Conservation (phyloP, 2,797 vertebrate genomes). For the Meda fulgida region DNA sequence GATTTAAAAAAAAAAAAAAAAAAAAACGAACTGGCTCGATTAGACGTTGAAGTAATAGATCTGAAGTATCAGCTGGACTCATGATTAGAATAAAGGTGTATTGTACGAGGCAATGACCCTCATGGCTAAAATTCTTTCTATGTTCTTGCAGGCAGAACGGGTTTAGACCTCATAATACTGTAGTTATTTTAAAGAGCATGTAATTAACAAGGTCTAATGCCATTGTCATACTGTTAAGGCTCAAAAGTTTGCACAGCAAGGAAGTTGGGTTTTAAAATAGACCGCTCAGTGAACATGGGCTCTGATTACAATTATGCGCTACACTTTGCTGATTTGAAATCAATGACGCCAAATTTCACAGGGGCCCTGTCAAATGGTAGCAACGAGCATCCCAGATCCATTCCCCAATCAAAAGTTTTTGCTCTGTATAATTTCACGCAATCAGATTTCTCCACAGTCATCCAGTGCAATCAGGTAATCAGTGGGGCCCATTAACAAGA, state of each 20-base stretch:
- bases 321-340: slow-evolving; percentile 86
- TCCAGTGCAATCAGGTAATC: slow-evolving; percentile 89
- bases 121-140: slow-evolving; percentile 43
- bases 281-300: slow-evolving; percentile 70
- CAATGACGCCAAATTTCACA: slow-evolving; percentile 84
- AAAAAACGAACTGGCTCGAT: slow-evolving; percentile 41
- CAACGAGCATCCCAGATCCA: slow-evolving; percentile 80
- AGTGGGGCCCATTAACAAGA: slow-evolving; percentile 87
- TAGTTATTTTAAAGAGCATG: slow-evolving; percentile 47
- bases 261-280: slow-evolving; percentile 75
- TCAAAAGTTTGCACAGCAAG: slow-evolving; percentile 70
- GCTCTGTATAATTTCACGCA: slow-evolving; percentile 88
- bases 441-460: slow-evolving; percentile 89
- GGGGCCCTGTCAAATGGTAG: slow-evolving; percentile 78
- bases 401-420: slow-evolving; percentile 86
- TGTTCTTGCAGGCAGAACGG: slow-evolving; percentile 44
- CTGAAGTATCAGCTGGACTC: slow-evolving; percentile 44
- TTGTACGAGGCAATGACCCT: slow-evolving; percentile 45
- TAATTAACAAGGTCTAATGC: slow-evolving; percentile 62
- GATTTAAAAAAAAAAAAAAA: slow-evolving; percentile 27
- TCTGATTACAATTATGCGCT: slow-evolving; percentile 86
- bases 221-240: slow-evolving; percentile 71
- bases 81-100: slow-evolving; percentile 41
- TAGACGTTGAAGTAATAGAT: slow-evolving; percentile 40
- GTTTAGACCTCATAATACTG: slow-evolving; percentile 35